Conservation (phyloP, 2,113 vertebrate genomes). For the Physeter macrocephalus region DNA sequence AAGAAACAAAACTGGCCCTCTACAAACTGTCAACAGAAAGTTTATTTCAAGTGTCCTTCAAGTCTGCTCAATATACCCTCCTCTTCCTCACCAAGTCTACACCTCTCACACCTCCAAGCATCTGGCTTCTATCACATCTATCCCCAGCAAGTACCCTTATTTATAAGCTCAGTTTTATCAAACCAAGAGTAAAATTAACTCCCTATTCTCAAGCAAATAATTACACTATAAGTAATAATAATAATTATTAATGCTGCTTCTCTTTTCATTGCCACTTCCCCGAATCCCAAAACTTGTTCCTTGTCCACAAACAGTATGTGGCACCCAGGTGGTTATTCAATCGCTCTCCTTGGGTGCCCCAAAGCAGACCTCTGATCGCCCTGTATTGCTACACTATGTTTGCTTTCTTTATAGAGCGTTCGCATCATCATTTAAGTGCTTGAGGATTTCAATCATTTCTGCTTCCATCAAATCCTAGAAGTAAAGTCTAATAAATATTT, state of each 20-base stretch:
- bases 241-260: not conserved
- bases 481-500: not conserved
- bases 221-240: not conserved
- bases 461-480: not conserved
- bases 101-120: not conserved
- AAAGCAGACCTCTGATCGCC: not conserved
- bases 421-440: not conserved
- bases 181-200: not conserved
- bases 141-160: not conserved
- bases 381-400: not conserved
- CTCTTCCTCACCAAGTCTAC: too few species aligned
- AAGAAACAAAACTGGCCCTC: not conserved
- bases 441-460: not conserved
- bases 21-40: not conserved
- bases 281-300: not conserved
- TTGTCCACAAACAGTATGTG: not conserved
- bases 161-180: not conserved
- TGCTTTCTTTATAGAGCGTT: not conserved
- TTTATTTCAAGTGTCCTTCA: not conserved
- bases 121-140: not conserved
- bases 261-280: not conserved
- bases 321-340: not conserved
- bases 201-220: not conserved
- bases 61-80: too few species aligned
- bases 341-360: not conserved